Base-by-base conservation (phyloP, 2,888 invertebrate species). In the Eremobia ochroleuca region DNA sequence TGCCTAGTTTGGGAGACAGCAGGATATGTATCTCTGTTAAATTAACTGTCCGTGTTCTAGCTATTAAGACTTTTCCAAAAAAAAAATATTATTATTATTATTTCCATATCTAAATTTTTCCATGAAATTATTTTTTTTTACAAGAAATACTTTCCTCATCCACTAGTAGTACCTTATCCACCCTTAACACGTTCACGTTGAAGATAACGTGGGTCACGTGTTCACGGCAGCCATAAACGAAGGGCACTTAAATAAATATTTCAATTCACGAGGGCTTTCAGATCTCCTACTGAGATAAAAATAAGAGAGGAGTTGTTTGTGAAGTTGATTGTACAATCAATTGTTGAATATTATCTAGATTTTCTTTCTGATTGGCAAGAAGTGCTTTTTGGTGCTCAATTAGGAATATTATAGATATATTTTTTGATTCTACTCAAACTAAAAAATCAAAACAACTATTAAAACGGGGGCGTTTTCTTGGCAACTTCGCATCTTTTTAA, bases 211-310 rank as follows among this genome's bases (percentile, higher is more conserved):
- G 87, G 85, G 89, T 89, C 89, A 90, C 90, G 88, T 80, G 85
- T 90, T 91, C 88, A 90, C 83, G 81, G 83, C 74, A 59, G 76
- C 90, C 81, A 90, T 94, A 93, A 94, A 92, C 91, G 89, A 87
- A 90, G 89, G 92, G 88, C 82, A 87, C 87, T 87, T 88, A 91
- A 92, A 91, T 92, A 93, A 92, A 94, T 93, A 93, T 92, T 93
- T 93, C 89, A 93, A 92, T 92, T 87, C 88, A 73, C 79, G 64
- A 80, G 86, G 31, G 72, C 6, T 70, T 62, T 25, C 28, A 40
- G 71, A 65, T 86, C 77, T 68, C 4, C 68, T 68, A n/a, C 6
- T 34, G 3, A 64, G 2, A 34, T 67, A 61, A n/a, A 61, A 25
- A 34, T 34, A n/a, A 11, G n/a, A 31, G 8, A 25, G 5, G 2